Evolutionary conservation across 2,113 vertebrate genomes (phyloP).

Genomic region (Oreamnos americanus): DNA sequence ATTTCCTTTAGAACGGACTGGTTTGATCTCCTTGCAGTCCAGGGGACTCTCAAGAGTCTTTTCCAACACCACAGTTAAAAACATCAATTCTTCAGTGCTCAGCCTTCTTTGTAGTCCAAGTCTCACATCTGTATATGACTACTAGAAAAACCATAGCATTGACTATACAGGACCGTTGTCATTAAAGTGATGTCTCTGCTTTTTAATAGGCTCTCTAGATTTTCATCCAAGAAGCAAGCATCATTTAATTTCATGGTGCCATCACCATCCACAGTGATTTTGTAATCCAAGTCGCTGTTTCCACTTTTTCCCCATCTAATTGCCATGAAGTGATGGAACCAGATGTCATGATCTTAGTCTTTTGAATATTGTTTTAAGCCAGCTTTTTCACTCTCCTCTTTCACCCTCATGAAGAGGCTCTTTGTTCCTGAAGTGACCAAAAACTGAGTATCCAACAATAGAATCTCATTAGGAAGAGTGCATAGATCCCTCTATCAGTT

Average conservation of each 20-base stretch:
- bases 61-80: neutral
- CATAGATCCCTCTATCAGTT: neutral
- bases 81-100: neutral
- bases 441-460: neutral
- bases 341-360: neutral
- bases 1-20: neutral
- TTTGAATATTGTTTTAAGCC: neutral
- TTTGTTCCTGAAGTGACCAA: neutral
- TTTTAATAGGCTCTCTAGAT: neutral
- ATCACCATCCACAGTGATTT: neutral
- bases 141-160: neutral
- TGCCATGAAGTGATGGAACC: neutral
- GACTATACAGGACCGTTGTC: neutral
- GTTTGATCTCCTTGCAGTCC: neutral
- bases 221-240: neutral
- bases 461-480: neutral
- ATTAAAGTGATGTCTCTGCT: neutral
- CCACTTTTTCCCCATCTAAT: neutral
- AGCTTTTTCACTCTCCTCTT: neutral
- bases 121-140: neutral
- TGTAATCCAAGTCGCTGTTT: neutral
- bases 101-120: neutral
- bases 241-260: neutral
- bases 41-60: neutral
- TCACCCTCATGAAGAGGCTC: neutral